Percentiles rank a stretch among this genome's conserved stretches.
These are phyloP conservation scores for Drosophila pseudoobscura DNA, from an alignment of 1,140 invertebrate species.

Conservation along the genomic window DNA sequence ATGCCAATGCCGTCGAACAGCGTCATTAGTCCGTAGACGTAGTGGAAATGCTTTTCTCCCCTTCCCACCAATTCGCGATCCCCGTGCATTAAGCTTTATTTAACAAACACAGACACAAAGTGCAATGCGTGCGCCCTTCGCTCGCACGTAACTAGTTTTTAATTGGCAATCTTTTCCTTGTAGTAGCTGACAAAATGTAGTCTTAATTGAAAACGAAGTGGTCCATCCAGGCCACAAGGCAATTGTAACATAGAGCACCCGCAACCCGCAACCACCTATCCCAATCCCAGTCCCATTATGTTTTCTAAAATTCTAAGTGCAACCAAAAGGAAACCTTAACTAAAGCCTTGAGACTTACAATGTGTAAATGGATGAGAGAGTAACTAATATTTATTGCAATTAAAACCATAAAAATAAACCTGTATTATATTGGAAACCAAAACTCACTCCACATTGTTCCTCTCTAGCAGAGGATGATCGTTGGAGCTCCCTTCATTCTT, in stretches of 20 bases:
- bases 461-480: constrained; percentile 28
- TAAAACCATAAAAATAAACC: constrained; percentile 67
- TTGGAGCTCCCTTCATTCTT: background rate
- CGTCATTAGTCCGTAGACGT: background rate
- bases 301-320: constrained; percentile 56
- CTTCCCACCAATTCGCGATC: background rate
- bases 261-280: background rate
- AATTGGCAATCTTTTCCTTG: constrained; percentile 69
- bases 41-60: constrained; percentile 20
- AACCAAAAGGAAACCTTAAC: constrained; percentile 33
- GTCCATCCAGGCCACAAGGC: constrained; percentile 22
- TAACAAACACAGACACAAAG: constrained; percentile 34
- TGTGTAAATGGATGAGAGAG: constrained; percentile 54
- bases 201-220: constrained; percentile 27
- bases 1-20: background rate
- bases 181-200: constrained; percentile 47
- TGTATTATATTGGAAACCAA: constrained; percentile 55
- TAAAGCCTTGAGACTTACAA: constrained; percentile 75
- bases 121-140: constrained; percentile 40
- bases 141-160: constrained; percentile 39
- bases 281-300: constrained; percentile 2
- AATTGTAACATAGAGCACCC: constrained; percentile 64
- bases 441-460: background rate
- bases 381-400: constrained; percentile 78
- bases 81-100: constrained; percentile 33